Conservation (phyloP, 2,113 vertebrate genomes). For the Istiophorus platypterus region DNA sequence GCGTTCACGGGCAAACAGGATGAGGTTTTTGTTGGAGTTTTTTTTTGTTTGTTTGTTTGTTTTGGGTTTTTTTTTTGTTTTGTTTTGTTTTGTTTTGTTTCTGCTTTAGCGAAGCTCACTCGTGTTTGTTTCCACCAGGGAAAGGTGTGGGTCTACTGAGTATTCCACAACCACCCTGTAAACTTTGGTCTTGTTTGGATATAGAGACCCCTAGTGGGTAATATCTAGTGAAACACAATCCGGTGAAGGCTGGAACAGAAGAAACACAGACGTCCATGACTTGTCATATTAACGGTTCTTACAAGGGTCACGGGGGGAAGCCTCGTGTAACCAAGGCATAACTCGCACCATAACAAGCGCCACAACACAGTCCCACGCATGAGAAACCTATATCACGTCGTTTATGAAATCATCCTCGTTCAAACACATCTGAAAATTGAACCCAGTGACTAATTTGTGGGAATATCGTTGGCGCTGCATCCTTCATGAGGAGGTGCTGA, state of each 20-base stretch:
- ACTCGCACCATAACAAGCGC: neutral
- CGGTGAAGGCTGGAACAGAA: slow-evolving; percentile 26
- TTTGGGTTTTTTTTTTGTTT: slow-evolving; percentile 49
- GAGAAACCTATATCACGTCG: neutral
- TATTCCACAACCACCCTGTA: slow-evolving; percentile 50
- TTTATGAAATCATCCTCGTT: neutral
- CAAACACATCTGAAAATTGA: slow-evolving; percentile 1
- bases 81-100: no score
- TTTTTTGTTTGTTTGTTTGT: slow-evolving; percentile 56
- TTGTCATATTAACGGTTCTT: slow-evolving; percentile 13
- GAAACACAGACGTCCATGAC: slow-evolving; percentile 37
- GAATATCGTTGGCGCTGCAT: neutral
- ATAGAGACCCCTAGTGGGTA: slow-evolving; percentile 85
- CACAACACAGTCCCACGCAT: neutral
- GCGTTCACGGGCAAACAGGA: slow-evolving; percentile 57
- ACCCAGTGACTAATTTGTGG: neutral
- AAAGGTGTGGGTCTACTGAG: slow-evolving; percentile 67
- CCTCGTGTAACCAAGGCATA: slow-evolving; percentile 1
- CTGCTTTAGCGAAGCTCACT: slow-evolving; percentile 65
- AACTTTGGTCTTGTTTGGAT: slow-evolving; percentile 70
- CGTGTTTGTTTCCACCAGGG: slow-evolving; percentile 70
- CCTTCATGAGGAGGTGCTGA: slow-evolving; percentile 1
- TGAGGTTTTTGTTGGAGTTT: slow-evolving; percentile 59
- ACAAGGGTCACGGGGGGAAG: slow-evolving; percentile 5
- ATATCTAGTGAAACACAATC: slow-evolving; percentile 58